Base-by-base conservation (phyloP, 2,888 invertebrate genomes). In the Eupeodes luniger region DNA sequence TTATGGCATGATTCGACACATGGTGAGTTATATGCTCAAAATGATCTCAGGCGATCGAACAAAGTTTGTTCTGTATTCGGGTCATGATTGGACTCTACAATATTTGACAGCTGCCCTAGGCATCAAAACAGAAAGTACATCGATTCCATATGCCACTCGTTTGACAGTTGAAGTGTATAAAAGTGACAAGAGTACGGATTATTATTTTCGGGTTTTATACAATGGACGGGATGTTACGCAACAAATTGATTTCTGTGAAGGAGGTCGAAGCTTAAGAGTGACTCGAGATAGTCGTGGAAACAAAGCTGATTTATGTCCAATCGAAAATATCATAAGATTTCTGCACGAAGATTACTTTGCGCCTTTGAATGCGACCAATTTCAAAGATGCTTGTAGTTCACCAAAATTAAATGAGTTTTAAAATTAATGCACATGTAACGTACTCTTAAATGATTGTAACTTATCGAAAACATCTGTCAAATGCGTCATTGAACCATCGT, bases 41-140 rank as follows among this genome's bases (percentile, higher is more conserved):
- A 97, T 97, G 94, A 96, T 97, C 90, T 96, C 96, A 0, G 96
- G 96, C 67, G 95, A 95, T 82, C 95, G 95, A 82, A 96, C 96
- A 0, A 96, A 96, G 91, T 95, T 98, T 80, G 96, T 97, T 0
- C 91, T 98, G 0, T 98, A 97, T 92, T 98, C 98, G 0, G 98
- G 98, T 0, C 99, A 99, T 91, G 99, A 99, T 93, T 96, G 97
- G 91, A 98, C 98, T 0, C 92, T 99, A 53, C 97, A 98, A 91
- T 97, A 98, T 89, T 93, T 99, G 53, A 95, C 97, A 2, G 94
- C 96, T 3, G 97, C 98, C 0, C 92, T 99, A 67, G 98, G 98
- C 0, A 94, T 96, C 89, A 90, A 90, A 44, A 92, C 92, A 0
- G 92, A 92, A 4, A 91, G 91, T 49, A 95, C 96, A 14, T 95